These are phyloP conservation scores for Barypeithes pellucidus DNA, from an alignment of 2,888 invertebrate genomes.

Conservation along the genomic window DNA sequence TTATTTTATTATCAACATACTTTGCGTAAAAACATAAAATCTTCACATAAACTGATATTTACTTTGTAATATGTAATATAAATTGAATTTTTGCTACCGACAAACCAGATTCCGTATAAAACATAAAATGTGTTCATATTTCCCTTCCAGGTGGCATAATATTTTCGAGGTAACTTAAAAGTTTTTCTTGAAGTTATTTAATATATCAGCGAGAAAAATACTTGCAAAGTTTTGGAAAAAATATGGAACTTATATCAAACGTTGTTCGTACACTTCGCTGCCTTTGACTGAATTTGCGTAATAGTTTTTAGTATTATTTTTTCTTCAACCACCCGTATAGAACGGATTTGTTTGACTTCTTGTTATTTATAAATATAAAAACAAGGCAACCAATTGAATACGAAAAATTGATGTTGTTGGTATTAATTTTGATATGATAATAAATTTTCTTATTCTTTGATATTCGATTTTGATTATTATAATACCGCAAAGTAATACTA, in stretches of 20 bases:
- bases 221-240: neutral
- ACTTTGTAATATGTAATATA: slow-evolving; percentile 17
- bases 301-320: neutral
- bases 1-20: too few relatives aligned
- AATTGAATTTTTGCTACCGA: slow-evolving; percentile 8
- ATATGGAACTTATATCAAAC: too few relatives aligned
- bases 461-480: too few relatives aligned
- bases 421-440: too few relatives aligned
- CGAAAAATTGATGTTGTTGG: too few relatives aligned
- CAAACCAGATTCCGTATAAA: slow-evolving; percentile 5
- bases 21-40: neutral
- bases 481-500: neutral
- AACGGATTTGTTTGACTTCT: too few relatives aligned
- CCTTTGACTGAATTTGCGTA: too few relatives aligned
- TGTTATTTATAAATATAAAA: too few relatives aligned
- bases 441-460: too few relatives aligned
- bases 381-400: too few relatives aligned
- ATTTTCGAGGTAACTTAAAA: slow-evolving; percentile 4
- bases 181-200: slow-evolving; percentile 12
- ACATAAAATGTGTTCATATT: slow-evolving; percentile 20
- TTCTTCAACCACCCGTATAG: too few relatives aligned
- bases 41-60: neutral
- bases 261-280: too few relatives aligned
- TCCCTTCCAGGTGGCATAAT: neutral
- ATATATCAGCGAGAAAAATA: neutral